These are phyloP conservation scores for Cecropterus lyciades DNA, from an alignment of 1,140 invertebrate species.

Conservation along the genomic window DNA sequence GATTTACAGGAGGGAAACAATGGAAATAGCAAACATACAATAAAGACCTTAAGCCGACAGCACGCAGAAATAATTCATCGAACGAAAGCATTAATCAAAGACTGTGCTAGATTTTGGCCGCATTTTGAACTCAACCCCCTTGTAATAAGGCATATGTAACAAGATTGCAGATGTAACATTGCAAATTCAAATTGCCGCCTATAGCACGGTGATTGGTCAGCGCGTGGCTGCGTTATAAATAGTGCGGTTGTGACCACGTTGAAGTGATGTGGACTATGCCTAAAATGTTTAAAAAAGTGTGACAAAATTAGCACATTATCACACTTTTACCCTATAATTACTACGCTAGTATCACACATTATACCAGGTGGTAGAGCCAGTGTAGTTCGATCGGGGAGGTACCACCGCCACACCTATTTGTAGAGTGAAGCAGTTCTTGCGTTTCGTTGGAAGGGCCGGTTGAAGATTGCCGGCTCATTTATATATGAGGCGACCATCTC, in stretches of 20 bases:
- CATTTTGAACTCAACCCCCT: conserved; percentile 37
- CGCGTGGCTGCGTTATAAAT: conserved; percentile 73
- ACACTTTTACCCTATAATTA: too few species aligned
- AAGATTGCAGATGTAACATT: conserved; percentile 59
- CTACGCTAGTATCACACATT: too few species aligned
- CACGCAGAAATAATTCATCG: conserved; percentile 72
- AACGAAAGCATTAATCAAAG: conserved; percentile 75
- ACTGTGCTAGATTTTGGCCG: conserved; percentile 30
- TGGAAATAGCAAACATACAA: background rate
- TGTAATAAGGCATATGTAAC: conserved; percentile 40
- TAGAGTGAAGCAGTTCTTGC: too few species aligned
- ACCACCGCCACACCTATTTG: too few species aligned
- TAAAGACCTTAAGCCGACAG: conserved; percentile 51
- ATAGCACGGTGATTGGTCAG: conserved; percentile 74
- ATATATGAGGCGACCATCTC: too few species aligned
- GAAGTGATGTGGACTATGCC: conserved; percentile 56
- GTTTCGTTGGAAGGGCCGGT: too few species aligned
- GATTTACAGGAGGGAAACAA: background rate
- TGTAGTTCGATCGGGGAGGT: too few species aligned
- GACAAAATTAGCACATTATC: too few species aligned
- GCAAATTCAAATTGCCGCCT: conserved; percentile 74
- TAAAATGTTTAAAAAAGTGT: conserved; percentile 1
- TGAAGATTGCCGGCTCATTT: too few species aligned
- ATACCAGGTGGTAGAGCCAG: too few species aligned
- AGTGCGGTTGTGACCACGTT: conserved; percentile 64